Conservation (phyloP, 2,797 vertebrate genomes). For the Scyliorhinus canicula region DNA sequence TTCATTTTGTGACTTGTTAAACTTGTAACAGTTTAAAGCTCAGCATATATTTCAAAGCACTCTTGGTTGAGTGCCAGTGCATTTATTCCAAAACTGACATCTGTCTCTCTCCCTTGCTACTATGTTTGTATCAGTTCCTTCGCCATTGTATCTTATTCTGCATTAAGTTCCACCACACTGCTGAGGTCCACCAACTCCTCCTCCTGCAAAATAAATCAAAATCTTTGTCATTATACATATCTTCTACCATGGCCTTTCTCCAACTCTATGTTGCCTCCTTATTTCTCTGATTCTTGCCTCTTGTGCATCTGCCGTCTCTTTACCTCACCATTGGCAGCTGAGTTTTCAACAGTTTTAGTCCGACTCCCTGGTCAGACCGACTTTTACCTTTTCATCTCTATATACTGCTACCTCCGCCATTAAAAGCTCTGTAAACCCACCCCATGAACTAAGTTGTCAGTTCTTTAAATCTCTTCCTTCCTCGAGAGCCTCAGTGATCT, state of each 20-base stretch:
- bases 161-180: background rate
- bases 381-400: no score
- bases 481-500: no score
- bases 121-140: background rate
- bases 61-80: background rate
- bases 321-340: background rate
- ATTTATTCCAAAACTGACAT: background rate
- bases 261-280: background rate
- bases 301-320: background rate
- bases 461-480: no score
- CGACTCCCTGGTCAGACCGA: background rate
- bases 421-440: no score
- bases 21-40: background rate
- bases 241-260: background rate
- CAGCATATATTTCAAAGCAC: background rate
- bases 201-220: background rate
- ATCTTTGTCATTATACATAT: background rate
- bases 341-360: background rate
- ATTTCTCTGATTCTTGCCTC: background rate
- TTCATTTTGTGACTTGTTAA: background rate
- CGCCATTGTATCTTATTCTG: background rate
- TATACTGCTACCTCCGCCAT: no score
- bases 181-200: background rate
- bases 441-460: no score
- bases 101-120: background rate